Conservation (phyloP, 1,140 invertebrate genomes). For the Pygmarrhopalites habei region DNA sequence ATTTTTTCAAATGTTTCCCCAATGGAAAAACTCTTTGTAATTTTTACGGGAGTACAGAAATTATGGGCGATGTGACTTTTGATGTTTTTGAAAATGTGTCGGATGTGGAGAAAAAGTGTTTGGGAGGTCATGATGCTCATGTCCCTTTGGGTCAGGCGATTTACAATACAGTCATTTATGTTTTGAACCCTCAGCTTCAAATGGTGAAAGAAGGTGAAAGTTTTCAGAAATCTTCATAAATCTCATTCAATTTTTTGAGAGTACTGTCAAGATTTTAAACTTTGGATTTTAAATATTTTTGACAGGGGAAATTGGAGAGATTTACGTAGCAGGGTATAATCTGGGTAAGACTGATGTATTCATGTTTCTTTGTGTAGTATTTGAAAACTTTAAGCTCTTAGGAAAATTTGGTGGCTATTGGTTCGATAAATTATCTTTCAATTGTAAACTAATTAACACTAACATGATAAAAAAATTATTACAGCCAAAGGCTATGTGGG, state of each 20-base stretch:
- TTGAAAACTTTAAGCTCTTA: too few species aligned
- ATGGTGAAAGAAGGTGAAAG: constrained; percentile 58
- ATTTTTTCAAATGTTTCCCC: constrained; percentile 64
- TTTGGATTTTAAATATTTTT: too few species aligned
- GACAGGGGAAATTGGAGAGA: constrained; percentile 68
- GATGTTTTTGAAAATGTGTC: constrained; percentile 47
- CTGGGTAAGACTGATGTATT: constrained; percentile 71
- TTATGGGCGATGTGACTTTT: constrained; percentile 74
- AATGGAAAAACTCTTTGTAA: constrained; percentile 61
- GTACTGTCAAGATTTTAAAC: too few species aligned
- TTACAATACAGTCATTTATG: constrained; percentile 69
- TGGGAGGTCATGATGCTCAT: constrained; percentile 56
- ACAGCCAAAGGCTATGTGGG: constrained; percentile 72
- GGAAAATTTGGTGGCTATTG: too few species aligned
- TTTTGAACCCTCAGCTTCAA: constrained; percentile 62
- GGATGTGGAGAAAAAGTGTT: constrained; percentile 52
- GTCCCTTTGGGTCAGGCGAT: constrained; percentile 54
- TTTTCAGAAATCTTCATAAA: too few species aligned
- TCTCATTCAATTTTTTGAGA: too few species aligned
- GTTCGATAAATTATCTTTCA: too few species aligned
- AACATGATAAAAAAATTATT: too few species aligned
- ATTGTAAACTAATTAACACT: too few species aligned
- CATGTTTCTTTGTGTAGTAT: too few species aligned
- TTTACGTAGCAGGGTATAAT: constrained; percentile 69
- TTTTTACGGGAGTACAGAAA: constrained; percentile 83